Percentiles rank a stretch among this genome's conserved stretches.
Conservation (phyloP, 2,113 vertebrate genomes). For the Stigmatopora nigra region DNA sequence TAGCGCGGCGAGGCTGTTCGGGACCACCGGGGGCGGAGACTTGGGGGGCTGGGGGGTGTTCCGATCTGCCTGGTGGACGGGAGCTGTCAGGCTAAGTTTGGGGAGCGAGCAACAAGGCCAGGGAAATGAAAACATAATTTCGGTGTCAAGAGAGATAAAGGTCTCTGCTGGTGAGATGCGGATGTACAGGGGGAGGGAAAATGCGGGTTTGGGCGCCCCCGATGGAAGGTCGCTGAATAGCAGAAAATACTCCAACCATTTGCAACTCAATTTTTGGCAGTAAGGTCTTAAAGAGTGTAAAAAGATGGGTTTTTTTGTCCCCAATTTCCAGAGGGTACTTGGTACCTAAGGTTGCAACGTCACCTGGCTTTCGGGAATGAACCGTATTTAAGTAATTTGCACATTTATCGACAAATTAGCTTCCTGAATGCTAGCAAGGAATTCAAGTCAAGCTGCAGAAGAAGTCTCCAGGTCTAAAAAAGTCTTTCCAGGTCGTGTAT, state of each 20-base stretch:
- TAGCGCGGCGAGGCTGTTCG: conserved; percentile 43
- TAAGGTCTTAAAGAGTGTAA: conserved; percentile 17
- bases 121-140: conserved; percentile 78
- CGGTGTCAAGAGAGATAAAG: conserved; percentile 65
- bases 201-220: conserved; percentile 23
- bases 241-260: conserved; percentile 16
- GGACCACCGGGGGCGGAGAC: conserved; percentile 37
- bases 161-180: conserved; percentile 56
- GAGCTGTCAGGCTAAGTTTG: conserved; percentile 72
- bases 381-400: background rate
- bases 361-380: background rate
- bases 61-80: conserved; percentile 69
- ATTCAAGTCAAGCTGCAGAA: conserved; percentile 40
- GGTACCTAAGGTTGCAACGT: background rate
- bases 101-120: conserved; percentile 63
- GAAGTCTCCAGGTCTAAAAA: conserved; percentile 47
- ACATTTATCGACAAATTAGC: background rate
- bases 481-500: conserved; percentile 39
- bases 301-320: no score
- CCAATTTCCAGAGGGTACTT: no score
- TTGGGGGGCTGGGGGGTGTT: conserved; percentile 5
- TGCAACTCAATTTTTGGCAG: background rate
- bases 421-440: background rate
- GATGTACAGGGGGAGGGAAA: conserved; percentile 43
- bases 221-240: conserved; percentile 20